phyloP scores from a whole-genome alignment of 2,888 invertebrate species.

The Mimachlamys varia region DNA sequence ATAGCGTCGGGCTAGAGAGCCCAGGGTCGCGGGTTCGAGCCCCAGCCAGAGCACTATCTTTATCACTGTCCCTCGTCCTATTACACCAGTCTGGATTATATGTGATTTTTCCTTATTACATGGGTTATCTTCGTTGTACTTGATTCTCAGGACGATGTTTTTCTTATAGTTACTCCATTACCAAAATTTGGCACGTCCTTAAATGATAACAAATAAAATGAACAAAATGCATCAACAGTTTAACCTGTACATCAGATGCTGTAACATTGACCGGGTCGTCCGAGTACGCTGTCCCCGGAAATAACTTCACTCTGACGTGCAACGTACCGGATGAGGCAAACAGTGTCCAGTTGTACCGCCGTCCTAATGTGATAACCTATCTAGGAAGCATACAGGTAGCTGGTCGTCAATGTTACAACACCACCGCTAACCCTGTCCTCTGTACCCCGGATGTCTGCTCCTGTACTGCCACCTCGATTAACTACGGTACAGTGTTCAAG shows the following conservation, averaged over 20 bases:
- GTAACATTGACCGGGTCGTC: neutral
- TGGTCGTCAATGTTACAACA: neutral
- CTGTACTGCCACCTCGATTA: neutral
- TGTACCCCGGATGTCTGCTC: neutral
- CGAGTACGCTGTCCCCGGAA: neutral
- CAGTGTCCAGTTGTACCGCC: neutral
- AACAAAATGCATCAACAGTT: no score
- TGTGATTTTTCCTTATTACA: no score
- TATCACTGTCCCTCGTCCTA: no score
- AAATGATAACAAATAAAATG: no score
- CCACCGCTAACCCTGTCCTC: neutral
- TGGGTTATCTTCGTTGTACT: no score
- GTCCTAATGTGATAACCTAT: neutral
- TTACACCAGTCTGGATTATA: no score
- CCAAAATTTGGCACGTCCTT: no score
- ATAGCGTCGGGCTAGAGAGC: no score
- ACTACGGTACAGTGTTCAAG: neutral
- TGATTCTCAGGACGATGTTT: no score
- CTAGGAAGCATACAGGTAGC: neutral
- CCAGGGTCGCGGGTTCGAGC: no score
- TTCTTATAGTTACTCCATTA: no score
- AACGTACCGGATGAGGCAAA: neutral
- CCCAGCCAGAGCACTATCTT: no score
- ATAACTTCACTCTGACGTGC: neutral
- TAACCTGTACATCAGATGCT: neutral